Conservation (phyloP, 2,797 vertebrate genomes). For the Pagetopsis macropterus region DNA sequence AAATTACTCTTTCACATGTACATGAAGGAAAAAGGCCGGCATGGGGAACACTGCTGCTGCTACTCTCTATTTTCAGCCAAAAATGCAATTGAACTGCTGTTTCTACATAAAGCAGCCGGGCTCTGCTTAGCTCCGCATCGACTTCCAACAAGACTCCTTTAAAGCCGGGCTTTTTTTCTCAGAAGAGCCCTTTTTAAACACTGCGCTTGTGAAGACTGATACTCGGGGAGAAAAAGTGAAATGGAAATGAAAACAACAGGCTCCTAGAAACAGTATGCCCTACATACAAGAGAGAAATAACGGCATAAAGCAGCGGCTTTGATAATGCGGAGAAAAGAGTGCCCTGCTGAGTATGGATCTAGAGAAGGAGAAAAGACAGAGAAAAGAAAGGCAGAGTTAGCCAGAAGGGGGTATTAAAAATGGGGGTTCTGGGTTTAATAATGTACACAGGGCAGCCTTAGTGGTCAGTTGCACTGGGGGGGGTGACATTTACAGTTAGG, state of each 20-base stretch:
- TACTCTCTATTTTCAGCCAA: constrained; percentile 39
- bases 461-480: constrained; percentile 56
- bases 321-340: constrained; percentile 47
- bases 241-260: constrained; percentile 57
- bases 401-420: constrained; percentile 50
- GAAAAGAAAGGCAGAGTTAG: neutral
- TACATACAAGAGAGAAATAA: constrained; percentile 39
- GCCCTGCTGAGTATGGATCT: constrained; percentile 53
- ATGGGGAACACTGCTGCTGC: constrained; percentile 21
- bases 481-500: constrained; percentile 65
- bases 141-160: constrained; percentile 51
- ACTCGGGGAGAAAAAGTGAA: constrained; percentile 44
- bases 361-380: neutral
- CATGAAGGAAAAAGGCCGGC: constrained; percentile 28
- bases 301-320: constrained; percentile 38
- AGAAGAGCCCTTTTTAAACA: constrained; percentile 48
- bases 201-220: constrained; percentile 47
- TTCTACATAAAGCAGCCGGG: constrained; percentile 47
- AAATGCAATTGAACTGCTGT: constrained; percentile 40
- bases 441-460: constrained; percentile 59
- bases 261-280: constrained; percentile 31
- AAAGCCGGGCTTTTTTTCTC: constrained; percentile 39
- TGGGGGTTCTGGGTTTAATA: constrained; percentile 63
- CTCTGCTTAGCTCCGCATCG: constrained; percentile 41
- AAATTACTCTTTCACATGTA: constrained; percentile 30